Evolutionary conservation across 2,888 invertebrate species (phyloP).

Genomic region (Gandaritis pyraliata): DNA sequence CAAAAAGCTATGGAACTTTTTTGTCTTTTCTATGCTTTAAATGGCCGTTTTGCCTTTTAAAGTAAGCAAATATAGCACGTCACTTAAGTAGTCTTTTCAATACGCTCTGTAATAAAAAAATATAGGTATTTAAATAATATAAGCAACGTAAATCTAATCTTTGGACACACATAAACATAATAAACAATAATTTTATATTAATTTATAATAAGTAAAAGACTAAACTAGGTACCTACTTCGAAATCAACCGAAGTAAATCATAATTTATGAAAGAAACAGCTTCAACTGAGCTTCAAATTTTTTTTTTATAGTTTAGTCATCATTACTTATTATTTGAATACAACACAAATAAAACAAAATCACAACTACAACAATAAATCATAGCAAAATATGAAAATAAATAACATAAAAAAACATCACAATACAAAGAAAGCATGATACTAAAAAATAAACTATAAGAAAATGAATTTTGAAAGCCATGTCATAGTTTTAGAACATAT

Average conservation of each 20-base stretch:
- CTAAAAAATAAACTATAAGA: slow-evolving; percentile 3
- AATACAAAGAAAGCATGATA: slow-evolving; percentile 11
- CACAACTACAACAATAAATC: slow-evolving; percentile 15
- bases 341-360: slow-evolving; percentile 6
- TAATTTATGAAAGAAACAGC: neutral
- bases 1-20: slow-evolving; percentile 19
- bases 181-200: slow-evolving; percentile 4
- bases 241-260: neutral
- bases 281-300: neutral
- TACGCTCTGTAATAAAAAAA: slow-evolving; percentile 30
- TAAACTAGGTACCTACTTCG: neutral
- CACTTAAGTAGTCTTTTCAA: slow-evolving; percentile 32
- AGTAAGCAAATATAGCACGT: slow-evolving; percentile 39
- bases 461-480: slow-evolving; percentile 7
- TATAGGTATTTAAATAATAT: slow-evolving; percentile 21
- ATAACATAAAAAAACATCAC: slow-evolving; percentile 17
- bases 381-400: slow-evolving; percentile 3
- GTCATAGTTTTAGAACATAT: neutral
- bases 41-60: slow-evolving; percentile 34
- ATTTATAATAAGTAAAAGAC: slow-evolving; percentile 10
- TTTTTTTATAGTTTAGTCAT: neutral
- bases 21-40: slow-evolving; percentile 30
- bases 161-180: slow-evolving; percentile 4
- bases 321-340: slow-evolving; percentile 11
- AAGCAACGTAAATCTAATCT: slow-evolving; percentile 29